phyloP scores from a whole-genome alignment of 2,113 vertebrate genomes.

The Myiozetetes cayanensis region DNA sequence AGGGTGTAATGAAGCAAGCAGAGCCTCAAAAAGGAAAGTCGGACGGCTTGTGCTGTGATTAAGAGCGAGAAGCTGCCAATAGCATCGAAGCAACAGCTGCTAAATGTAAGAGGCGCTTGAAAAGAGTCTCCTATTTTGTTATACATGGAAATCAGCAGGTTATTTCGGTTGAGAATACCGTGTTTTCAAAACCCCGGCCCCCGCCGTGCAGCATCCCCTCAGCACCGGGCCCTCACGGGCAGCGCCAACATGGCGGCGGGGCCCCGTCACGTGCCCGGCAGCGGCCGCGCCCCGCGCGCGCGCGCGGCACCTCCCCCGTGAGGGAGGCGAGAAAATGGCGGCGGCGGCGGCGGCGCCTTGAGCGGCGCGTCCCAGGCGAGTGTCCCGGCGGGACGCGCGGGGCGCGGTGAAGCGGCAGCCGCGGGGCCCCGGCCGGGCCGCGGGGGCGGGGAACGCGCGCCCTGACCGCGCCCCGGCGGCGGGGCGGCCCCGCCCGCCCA shows the following conservation, averaged over 20 bases:
- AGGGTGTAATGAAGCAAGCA: neutral
- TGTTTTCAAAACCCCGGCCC: neutral
- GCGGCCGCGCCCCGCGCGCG: conserved; percentile 51
- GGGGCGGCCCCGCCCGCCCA: neutral
- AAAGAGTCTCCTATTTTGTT: neutral
- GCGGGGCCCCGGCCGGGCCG: neutral
- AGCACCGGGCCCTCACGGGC: rapidly evolving
- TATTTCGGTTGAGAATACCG: neutral
- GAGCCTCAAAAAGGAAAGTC: neutral
- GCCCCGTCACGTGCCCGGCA: neutral
- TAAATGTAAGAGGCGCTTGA: neutral
- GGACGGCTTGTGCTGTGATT: neutral
- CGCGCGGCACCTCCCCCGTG: conserved; percentile 68
- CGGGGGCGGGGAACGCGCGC: neutral
- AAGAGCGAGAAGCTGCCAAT: neutral
- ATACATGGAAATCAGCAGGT: neutral
- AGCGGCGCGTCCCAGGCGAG: conserved; percentile 62
- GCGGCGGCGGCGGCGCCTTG: conserved; percentile 72
- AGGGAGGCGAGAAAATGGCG: conserved; percentile 81
- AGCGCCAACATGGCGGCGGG: neutral
- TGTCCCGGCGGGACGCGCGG: conserved; percentile 56
- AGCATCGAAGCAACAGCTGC: neutral
- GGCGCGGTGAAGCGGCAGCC: conserved; percentile 16
- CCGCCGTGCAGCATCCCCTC: neutral
- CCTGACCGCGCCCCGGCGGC: neutral